phyloP scores from a whole-genome alignment of 2,888 invertebrate species.

The Taphrorychus bicolor region DNA sequence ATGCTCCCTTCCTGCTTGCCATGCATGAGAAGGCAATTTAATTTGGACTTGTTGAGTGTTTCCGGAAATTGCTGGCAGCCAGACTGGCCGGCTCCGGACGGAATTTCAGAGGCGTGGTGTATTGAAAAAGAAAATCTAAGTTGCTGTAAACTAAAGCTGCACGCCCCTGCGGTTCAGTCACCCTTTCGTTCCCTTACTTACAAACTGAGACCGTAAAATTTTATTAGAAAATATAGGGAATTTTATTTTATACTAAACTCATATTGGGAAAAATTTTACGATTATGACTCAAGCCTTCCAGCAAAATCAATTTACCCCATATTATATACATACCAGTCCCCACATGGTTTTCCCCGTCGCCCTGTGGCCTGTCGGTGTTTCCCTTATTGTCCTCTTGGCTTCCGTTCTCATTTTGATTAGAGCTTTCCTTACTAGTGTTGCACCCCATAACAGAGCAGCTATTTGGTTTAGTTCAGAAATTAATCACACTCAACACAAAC shows the following conservation, averaged over 20 bases:
- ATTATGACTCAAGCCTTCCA: no score
- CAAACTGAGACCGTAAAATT: neutral
- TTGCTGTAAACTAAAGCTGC: neutral
- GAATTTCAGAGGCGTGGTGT: neutral
- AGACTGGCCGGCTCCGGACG: constrained; percentile 19
- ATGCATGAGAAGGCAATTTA: constrained; percentile 9
- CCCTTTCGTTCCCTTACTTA: constrained; percentile 3
- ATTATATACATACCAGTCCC: constrained; percentile 14
- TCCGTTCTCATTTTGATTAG: constrained; percentile 51
- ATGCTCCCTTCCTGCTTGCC: neutral
- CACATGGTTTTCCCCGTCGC: constrained; percentile 21
- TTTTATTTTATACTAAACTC: neutral
- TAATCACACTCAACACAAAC: constrained; percentile 1
- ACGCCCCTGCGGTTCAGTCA: neutral
- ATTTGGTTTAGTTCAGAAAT: neutral
- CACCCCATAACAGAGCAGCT: constrained; percentile 62
- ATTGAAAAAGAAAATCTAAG: neutral
- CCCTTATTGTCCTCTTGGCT: constrained; percentile 3
- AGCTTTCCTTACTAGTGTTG: constrained; percentile 66
- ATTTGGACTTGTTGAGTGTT: constrained; percentile 20
- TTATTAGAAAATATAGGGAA: neutral
- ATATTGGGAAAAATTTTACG: neutral
- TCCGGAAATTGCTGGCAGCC: constrained; percentile 14
- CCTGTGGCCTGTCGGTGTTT: constrained; percentile 1
- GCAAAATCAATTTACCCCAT: neutral